Evolutionary conservation across 2,888 invertebrate species (phyloP).

Genomic region (Trypoxylon attenuatum): DNA sequence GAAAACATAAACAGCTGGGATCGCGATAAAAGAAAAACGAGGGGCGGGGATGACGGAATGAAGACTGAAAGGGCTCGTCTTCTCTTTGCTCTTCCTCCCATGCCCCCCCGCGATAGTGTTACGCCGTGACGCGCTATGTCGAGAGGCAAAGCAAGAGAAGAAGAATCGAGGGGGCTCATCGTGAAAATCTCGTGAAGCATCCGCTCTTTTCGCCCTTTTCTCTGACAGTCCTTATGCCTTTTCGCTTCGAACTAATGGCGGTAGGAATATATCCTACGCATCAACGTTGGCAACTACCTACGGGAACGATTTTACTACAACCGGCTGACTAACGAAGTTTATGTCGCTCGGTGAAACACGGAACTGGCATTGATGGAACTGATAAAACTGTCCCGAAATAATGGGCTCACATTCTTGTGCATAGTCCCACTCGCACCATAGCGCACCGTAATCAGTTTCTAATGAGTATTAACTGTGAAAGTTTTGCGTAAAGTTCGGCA

Average conservation of each 20-base stretch:
- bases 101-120: neutral
- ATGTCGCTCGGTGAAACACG: too few relatives aligned
- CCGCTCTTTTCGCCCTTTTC: neutral
- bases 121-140: neutral
- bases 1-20: conserved; percentile 47
- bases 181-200: neutral
- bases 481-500: conserved; percentile 36
- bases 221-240: neutral
- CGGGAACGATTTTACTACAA: too few relatives aligned
- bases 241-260: too few relatives aligned
- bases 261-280: neutral
- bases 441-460: neutral
- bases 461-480: conserved; percentile 46
- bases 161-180: neutral
- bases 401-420: conserved; percentile 11
- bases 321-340: too few relatives aligned
- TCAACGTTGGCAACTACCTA: neutral
- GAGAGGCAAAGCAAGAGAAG: neutral
- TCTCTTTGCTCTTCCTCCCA: conserved; percentile 14
- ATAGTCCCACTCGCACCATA: neutral
- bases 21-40: conserved; percentile 30
- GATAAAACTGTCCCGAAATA: conserved; percentile 14
- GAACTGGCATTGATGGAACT: too few relatives aligned
- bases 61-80: conserved; percentile 14
- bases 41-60: neutral